Base-by-base conservation (phyloP, 2,113 vertebrate genomes). In the Columbina picui region DNA sequence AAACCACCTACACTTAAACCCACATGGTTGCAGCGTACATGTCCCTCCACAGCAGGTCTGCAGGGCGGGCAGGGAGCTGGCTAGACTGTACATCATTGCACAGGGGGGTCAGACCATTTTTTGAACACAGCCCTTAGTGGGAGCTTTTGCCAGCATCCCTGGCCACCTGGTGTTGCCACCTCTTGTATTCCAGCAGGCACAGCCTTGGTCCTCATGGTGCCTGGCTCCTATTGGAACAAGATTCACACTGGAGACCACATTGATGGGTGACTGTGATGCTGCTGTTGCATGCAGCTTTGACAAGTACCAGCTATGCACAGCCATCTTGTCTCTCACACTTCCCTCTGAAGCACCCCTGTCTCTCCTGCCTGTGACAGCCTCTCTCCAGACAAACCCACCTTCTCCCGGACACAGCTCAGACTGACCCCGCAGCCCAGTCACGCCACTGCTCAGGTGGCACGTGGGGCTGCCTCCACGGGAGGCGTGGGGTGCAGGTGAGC, bases 351-450 rank as follows among this genome's bases (percentile, higher is more conserved):
- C 77, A 70, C 29, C 23, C 36, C 17, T 34, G 29, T 10, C 45
- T 61, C 43, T 64, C 65, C 20, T 69, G 10, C 50, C 14, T 19
- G 47, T 47, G 50, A 29, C 36, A 43, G 55, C 17, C 32, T 64
- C 43, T 29, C 41, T 84, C 56, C 7, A 2, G 36, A 39, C 21
- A 57, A 67, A 25, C 21, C 11, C 50, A 41, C 27, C 60, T 63
- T 26, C 22, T 32, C 60, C 75, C 2, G 7, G 34, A 11, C 29
- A 32, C 0, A 0, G 1, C 43, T 70, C 30, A 23, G 36, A 21
- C 17, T 2, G 9, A 9, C 18, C 13, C 39, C 3, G 1, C 0
- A 10, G 56, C 60, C 1, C 0, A 11, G 63, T 20, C 60, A 32
- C 22, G n/a, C 25, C 6, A 1, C 27, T 29, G 68, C 50, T 61